These are phyloP conservation scores for Unio pictorum DNA, from an alignment of 2,888 invertebrate species.

Conservation along the genomic window DNA sequence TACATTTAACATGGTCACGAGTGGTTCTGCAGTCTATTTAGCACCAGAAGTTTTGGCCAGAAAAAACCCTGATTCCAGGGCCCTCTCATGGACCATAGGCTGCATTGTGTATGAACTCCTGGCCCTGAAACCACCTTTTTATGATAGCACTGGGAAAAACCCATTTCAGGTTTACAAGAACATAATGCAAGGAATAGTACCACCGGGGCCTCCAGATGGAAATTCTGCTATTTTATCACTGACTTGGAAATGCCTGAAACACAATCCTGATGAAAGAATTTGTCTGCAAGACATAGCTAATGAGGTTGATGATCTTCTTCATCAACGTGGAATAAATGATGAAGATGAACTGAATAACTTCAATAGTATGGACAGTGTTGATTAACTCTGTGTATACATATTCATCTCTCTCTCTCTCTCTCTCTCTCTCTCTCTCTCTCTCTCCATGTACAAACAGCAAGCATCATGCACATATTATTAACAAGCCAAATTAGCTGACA, in stretches of 20 bases:
- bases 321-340: too few species aligned
- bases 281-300: slow-evolving; percentile 17
- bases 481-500: too few species aligned
- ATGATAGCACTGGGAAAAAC: slow-evolving; percentile 36
- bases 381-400: too few species aligned
- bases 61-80: slow-evolving; percentile 29
- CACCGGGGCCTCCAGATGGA: slow-evolving; percentile 18
- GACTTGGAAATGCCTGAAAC: slow-evolving; percentile 28
- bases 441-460: too few species aligned
- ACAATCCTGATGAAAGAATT: slow-evolving; percentile 21
- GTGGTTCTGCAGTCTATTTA: slow-evolving; percentile 36
- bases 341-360: too few species aligned
- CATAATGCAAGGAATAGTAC: slow-evolving; percentile 35
- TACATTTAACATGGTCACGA: slow-evolving; percentile 8
- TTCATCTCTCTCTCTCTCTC: too few species aligned
- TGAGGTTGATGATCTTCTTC: too few species aligned
- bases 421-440: too few species aligned
- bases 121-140: slow-evolving; percentile 49
- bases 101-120: slow-evolving; percentile 52
- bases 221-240: slow-evolving; percentile 23
- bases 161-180: slow-evolving; percentile 42
- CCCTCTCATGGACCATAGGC: slow-evolving; percentile 49
- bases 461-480: too few species aligned
- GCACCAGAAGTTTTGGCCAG: slow-evolving; percentile 46
- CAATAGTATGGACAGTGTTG: too few species aligned